phyloP scores from a whole-genome alignment of 2,113 vertebrate species.

The Corythaixoides concolor region DNA sequence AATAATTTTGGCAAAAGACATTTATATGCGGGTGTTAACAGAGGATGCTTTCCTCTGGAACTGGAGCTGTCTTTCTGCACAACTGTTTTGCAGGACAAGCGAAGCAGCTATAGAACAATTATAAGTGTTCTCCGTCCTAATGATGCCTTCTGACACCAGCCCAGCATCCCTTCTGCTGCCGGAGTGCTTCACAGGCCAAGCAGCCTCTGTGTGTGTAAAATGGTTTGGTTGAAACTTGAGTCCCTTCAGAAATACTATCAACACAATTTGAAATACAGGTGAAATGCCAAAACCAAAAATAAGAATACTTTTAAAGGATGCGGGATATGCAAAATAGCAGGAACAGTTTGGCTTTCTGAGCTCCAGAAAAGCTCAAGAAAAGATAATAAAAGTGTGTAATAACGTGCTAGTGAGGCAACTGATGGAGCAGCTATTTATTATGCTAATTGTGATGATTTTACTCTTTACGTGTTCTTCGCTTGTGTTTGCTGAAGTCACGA shows the following conservation, averaged over 20 bases:
- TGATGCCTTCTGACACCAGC: neutral
- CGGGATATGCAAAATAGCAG: neutral
- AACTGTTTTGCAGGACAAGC: neutral
- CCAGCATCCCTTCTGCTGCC: neutral
- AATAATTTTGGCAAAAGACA: neutral
- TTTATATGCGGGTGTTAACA: neutral
- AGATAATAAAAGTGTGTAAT: neutral
- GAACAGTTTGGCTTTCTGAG: neutral
- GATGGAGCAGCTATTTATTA: neutral
- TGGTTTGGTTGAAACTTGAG: neutral
- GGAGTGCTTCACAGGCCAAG: neutral
- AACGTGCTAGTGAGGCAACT: neutral
- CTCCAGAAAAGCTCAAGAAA: neutral
- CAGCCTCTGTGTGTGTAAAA: neutral
- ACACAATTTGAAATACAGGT: neutral
- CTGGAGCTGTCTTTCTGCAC: neutral
- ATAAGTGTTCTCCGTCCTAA: accelerated
- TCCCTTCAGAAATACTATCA: neutral
- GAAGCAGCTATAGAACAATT: neutral
- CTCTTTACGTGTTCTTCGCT: neutral
- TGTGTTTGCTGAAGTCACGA: neutral
- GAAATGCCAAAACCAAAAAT: neutral
- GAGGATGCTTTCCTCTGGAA: neutral
- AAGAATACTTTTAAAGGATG: neutral
- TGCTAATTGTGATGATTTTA: neutral